Conservation (phyloP, 2,888 invertebrate genomes). For the Herminia tarsipennalis region DNA sequence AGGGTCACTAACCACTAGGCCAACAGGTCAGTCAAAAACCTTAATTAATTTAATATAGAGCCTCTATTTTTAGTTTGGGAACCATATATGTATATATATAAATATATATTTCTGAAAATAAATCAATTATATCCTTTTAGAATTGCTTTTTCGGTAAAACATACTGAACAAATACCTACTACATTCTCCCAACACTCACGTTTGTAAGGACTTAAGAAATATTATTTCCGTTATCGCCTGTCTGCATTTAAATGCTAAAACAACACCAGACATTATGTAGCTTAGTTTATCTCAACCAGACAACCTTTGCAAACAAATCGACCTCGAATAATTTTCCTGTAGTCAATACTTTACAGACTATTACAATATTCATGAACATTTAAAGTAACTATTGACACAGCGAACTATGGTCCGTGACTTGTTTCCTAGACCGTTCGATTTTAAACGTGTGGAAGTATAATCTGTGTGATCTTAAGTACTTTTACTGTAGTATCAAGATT, state of each 20-base stretch:
- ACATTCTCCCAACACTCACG: too few species aligned
- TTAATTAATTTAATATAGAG: too few species aligned
- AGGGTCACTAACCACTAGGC: too few species aligned
- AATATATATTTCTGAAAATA: too few species aligned
- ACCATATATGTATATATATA: too few species aligned
- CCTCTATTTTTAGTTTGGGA: too few species aligned
- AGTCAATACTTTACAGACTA: conserved; percentile 16
- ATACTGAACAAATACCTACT: too few species aligned
- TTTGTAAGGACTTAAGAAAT: too few species aligned
- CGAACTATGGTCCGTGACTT: conserved; percentile 15
- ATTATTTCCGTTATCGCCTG: too few species aligned
- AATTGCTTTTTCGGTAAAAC: too few species aligned
- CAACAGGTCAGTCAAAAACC: too few species aligned
- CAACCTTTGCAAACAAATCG: conserved; percentile 29
- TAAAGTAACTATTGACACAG: conserved; percentile 11
- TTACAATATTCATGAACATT: conserved; percentile 23
- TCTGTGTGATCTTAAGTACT: conserved; percentile 32
- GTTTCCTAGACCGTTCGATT: conserved; percentile 13
- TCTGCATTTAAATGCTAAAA: background rate
- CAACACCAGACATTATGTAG: background rate
- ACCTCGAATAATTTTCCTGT: conserved; percentile 45
- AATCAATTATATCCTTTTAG: too few species aligned
- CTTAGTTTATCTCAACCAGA: conserved; percentile 15
- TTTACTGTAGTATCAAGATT: conserved; percentile 35
- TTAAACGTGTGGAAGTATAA: conserved; percentile 17